Evolutionary conservation across 2,113 vertebrate genomes (phyloP), one percentile per base, ranked within the genome.

Genomic region (Orientallactaga bullata): DNA sequence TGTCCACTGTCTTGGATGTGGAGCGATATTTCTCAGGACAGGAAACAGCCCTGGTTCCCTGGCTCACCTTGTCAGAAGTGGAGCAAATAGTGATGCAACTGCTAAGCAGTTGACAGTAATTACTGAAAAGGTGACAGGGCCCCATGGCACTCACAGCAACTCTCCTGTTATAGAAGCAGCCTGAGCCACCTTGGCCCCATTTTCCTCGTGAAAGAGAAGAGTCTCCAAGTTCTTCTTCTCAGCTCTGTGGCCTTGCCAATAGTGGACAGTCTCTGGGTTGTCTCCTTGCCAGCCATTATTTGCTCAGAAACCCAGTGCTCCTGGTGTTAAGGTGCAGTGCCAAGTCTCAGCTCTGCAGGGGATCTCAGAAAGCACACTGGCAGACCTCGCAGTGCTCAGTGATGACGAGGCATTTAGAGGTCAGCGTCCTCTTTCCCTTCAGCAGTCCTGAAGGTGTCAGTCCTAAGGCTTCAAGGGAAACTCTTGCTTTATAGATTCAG

Each of bases 191-290:
- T n/a, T 74, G 85, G 85, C 88, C 85, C 91, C 58, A 24, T 82
- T 90, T 95, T 90, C 77, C 39, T 90, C 26, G 2, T 78, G 63
- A 69, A 55, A 32, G 60, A 86, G 81, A 73, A 87, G 81, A 93
- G 58, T 58, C 72, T 37, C 35, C 24, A 68, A 74, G 42, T 55
- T 61, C 65, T 82, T 82, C 65, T 85, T 78, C 73, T 68, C 84
- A 68, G 18, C 18, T 86, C 42, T 68, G 23, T 55, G 42, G 74
- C 26, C 39, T 71, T 37, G 2, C 32, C 9, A 5, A 32, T 74
- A 82, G 74, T 1, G 2, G 74, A 61, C 35, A 20, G 65, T 66
- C 37, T 55, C 47, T 83, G 13, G 10, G 51, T 65, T 66, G 72
- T 61, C 51, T 78, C 47, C 61, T 32, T 21, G 12, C 51, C 47